A percentile compares a stretch with the other conserved stretches of the same genome.
Evolutionary conservation across 2,797 vertebrate genomes (phyloP).

Genomic region (Bradypodion pumilum): DNA sequence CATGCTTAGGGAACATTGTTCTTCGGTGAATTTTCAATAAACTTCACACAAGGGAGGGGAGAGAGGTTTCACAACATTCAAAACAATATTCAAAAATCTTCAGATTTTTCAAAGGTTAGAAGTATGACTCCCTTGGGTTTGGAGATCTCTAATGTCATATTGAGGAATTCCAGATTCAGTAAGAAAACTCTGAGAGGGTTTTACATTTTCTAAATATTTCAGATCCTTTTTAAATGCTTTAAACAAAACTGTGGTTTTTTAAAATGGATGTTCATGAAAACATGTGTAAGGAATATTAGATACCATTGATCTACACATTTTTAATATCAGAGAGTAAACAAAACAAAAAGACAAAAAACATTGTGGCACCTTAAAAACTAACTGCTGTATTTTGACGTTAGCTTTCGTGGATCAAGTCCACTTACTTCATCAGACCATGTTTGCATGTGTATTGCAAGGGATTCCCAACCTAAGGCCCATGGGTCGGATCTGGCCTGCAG

Average conservation of each 20-base stretch:
- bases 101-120: background rate
- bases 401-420: too few relatives aligned
- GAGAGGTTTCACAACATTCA: background rate
- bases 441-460: too few relatives aligned
- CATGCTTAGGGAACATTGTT: constrained; percentile 12
- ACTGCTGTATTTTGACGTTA: too few relatives aligned
- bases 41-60: constrained; percentile 3
- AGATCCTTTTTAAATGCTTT: background rate
- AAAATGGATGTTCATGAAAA: background rate
- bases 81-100: background rate
- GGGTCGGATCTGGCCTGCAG: too few relatives aligned
- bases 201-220: background rate
- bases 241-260: background rate
- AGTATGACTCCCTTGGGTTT: background rate
- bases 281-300: background rate
- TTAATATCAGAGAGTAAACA: too few relatives aligned
- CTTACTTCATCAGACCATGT: too few relatives aligned
- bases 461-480: too few relatives aligned
- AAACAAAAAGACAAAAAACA: too few relatives aligned
- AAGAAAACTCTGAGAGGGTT: background rate
- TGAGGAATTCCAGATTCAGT: background rate
- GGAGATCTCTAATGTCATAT: background rate
- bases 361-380: too few relatives aligned
- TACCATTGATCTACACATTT: background rate
- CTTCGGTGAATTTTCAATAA: constrained; percentile 12